These are phyloP conservation scores for Lithobius niger DNA, from an alignment of 1,140 invertebrate genomes.

Conservation along the genomic window DNA sequence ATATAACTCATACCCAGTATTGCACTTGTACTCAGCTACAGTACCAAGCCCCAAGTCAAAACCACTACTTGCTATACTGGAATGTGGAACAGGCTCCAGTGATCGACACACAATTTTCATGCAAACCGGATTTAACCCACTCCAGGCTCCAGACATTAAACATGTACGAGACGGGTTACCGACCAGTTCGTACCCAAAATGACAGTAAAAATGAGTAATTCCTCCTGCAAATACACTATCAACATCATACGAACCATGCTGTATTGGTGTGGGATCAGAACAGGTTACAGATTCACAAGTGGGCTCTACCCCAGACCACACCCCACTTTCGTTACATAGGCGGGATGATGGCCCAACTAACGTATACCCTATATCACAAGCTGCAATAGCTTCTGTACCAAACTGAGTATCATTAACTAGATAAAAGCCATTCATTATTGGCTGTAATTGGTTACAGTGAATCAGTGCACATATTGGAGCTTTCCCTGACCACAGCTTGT, in stretches of 20 bases:
- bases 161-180: slow-evolving; percentile 26
- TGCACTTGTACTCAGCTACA: slow-evolving; percentile 18
- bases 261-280: slow-evolving; percentile 13
- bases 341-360: background rate
- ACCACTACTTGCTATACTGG: slow-evolving; percentile 2
- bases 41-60: background rate
- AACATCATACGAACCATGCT: slow-evolving; percentile 9
- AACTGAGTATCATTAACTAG: background rate
- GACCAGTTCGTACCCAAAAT: slow-evolving; percentile 36
- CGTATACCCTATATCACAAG: background rate
- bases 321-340: slow-evolving; percentile 1
- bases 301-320: slow-evolving; percentile 8
- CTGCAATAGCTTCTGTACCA: background rate
- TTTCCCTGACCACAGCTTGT: background rate
- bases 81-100: background rate
- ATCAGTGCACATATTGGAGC: background rate
- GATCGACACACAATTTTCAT: slow-evolving; percentile 18
- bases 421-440: background rate
- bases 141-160: slow-evolving; percentile 19
- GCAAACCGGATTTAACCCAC: slow-evolving; percentile 16
- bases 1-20: slow-evolving; percentile 25
- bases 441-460: background rate
- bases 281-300: slow-evolving; percentile 15
- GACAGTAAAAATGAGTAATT: slow-evolving; percentile 37
- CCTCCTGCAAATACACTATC: slow-evolving; percentile 14